Base-by-base conservation (phyloP, 1,140 invertebrate species). In the Drosophila insularis region DNA sequence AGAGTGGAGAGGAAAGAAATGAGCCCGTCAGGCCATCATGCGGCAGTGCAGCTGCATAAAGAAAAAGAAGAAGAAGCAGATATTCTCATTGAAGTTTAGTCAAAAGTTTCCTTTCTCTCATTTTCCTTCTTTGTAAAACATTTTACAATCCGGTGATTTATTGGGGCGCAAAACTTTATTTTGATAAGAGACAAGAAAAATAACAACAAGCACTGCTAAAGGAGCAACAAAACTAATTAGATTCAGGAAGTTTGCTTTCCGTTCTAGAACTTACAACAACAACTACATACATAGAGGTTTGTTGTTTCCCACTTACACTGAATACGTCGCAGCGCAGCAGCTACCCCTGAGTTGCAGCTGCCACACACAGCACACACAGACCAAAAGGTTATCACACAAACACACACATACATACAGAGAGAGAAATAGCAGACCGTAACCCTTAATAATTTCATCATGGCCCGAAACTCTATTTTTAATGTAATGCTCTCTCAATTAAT, bases 261-360 rank as follows among this genome's bases (percentile, higher is more conserved):
- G 80, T 68, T 69, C 63, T 27, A 31, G 23, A 61, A 61, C 50
- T 56, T 75, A 54, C 71, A 69, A 19, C 53, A 67, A 58, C 23
- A 27, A 23, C 23, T 3, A 27, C 4, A 27, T 27, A 27, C 27
- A 61, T 43, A 39, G 62, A 56, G 39, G 19, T 60, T 60, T 69
- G 46, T 11, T 35, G 63, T 63, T 64, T 31, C 31, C 35, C n/a
- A 55, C 14, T 58, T 11, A 37, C 35, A 13, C 2, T 13, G 35
- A 37, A 53, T 70, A 39, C 63, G 19, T 53, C 37, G 46, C 4
- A 53, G 4, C 27, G 27, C 27, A 27, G 27, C 17, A 54, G 69
- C 80, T 71, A 86, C 81, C 78, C 81, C 63, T 56, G 82, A 74
- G 64, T 71, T 78, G 81, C 81, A 85, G 81, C 81, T 85, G 80